Percentiles rank a stretch among this genome's conserved stretches.
These are phyloP conservation scores for Polydrusus cervinus DNA, from an alignment of 2,888 invertebrate species.

Conservation along the genomic window DNA sequence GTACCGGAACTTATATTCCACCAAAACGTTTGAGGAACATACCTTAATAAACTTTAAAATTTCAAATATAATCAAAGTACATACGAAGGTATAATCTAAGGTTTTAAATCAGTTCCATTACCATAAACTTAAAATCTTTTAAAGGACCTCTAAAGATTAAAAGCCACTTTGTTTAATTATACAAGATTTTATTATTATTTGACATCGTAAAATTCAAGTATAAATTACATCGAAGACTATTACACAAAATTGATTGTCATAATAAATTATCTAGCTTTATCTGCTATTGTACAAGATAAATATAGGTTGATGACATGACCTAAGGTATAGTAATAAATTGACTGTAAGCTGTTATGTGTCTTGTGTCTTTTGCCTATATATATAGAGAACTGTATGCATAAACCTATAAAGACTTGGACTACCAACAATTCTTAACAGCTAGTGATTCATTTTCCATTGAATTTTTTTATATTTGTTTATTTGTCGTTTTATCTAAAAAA, in stretches of 20 bases:
- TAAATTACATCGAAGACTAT: conserved; percentile 38
- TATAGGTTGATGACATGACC: conserved; percentile 46
- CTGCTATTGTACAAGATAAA: conserved; percentile 39
- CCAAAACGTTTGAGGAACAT: too few relatives aligned
- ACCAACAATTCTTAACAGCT: too few relatives aligned
- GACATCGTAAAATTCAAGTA: conserved; percentile 32
- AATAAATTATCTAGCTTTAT: conserved; percentile 44
- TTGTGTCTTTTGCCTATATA: not conserved
- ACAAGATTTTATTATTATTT: conserved; percentile 28
- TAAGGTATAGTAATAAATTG: conserved; percentile 36
- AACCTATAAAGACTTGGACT: too few relatives aligned
- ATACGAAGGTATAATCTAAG: too few relatives aligned
- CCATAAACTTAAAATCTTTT: conserved; percentile 3
- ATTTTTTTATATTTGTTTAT: too few relatives aligned
- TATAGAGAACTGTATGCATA: too few relatives aligned
- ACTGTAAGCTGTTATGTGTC: conserved; percentile 12
- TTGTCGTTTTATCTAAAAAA: too few relatives aligned
- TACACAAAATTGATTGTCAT: conserved; percentile 44
- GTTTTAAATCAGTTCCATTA: not conserved
- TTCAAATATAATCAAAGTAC: too few relatives aligned
- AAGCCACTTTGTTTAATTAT: conserved; percentile 21
- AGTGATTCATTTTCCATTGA: too few relatives aligned
- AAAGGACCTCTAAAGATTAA: not conserved
- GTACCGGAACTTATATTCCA: too few relatives aligned
- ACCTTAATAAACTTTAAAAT: too few relatives aligned